Conservation (phyloP, 2,797 vertebrate species). For the Spondyliosoma cantharus region DNA sequence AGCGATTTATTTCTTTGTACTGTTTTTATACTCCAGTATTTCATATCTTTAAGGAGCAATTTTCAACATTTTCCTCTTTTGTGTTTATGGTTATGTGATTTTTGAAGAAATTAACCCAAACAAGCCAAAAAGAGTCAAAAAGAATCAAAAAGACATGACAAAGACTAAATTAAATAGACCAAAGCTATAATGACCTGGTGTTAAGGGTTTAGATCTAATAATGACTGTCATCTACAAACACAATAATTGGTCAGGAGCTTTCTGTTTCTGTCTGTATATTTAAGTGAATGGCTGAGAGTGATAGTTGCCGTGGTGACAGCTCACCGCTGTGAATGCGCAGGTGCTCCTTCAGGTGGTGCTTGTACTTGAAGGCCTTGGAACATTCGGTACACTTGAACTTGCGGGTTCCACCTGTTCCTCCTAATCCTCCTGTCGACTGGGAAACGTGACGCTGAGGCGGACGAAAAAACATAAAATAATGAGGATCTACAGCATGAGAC, state of each 20-base stretch:
- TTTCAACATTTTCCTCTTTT: not conserved
- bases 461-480: not conserved
- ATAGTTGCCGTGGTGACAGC: conserved; percentile 50
- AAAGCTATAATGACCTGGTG: not conserved
- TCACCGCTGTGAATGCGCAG: conserved; percentile 98
- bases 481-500: not conserved
- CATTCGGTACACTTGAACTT: conserved; percentile 99
- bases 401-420: conserved; percentile 87
- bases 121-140: not conserved
- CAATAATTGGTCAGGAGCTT: too few relatives aligned
- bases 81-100: not conserved
- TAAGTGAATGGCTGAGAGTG: not conserved
- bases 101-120: not conserved
- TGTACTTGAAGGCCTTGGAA: conserved; percentile 99
- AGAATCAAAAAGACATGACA: not conserved
- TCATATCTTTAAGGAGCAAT: too few relatives aligned
- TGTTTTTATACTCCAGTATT: too few relatives aligned
- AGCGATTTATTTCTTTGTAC: too few relatives aligned
- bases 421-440: conserved; percentile 88
- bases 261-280: conserved; percentile 1
- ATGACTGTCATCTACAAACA: too few relatives aligned
- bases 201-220: not conserved
- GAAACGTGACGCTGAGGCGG: conserved; percentile 90
- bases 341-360: conserved; percentile 99
- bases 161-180: not conserved